These are phyloP conservation scores for Drosophila maculinotata DNA, from an alignment of 2,888 invertebrate genomes.

Conservation along the genomic window DNA sequence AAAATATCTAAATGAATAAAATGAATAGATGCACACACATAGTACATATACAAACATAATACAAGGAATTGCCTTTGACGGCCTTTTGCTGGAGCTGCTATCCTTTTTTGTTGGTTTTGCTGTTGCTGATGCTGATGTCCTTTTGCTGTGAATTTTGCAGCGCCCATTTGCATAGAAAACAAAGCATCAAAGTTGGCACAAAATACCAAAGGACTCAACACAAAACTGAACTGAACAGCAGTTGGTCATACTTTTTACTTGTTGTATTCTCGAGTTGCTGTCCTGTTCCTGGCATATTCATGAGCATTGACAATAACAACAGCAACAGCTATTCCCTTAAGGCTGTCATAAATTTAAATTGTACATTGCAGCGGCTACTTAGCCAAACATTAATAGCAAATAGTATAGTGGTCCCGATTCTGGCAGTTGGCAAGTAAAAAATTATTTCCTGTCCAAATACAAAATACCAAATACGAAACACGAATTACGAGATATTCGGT, in stretches of 20 bases:
- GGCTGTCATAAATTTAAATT: slow-evolving; percentile 59
- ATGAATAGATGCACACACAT: slow-evolving; percentile 51
- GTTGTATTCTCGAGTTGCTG: slow-evolving; percentile 5
- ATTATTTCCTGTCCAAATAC: slow-evolving; percentile 69
- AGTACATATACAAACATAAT: slow-evolving; percentile 10
- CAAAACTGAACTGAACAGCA: slow-evolving; percentile 21
- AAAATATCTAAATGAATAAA: slow-evolving; percentile 64
- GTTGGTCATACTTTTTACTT: slow-evolving; percentile 27
- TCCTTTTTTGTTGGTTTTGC: slow-evolving; percentile 4
- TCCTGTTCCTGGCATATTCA: slow-evolving; percentile 36
- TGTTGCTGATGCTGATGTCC: slow-evolving; percentile 14
- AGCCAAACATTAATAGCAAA: slow-evolving; percentile 25
- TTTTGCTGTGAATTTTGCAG: slow-evolving; percentile 28
- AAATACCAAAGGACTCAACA: slow-evolving; percentile 25
- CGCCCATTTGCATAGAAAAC: slow-evolving; percentile 53
- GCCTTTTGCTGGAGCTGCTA: slow-evolving; percentile 23
- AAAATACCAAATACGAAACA: slow-evolving; percentile 22
- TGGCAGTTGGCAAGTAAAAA: slow-evolving; percentile 46
- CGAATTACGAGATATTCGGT: slow-evolving; percentile 3
- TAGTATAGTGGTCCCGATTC: slow-evolving; percentile 32
- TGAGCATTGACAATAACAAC: slow-evolving; percentile 18
- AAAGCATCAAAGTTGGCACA: slow-evolving; percentile 47
- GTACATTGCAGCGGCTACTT: slow-evolving; percentile 20
- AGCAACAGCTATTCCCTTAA: slow-evolving; percentile 19
- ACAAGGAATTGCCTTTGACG: slow-evolving; percentile 50